Percentiles rank a stretch among this genome's conserved stretches.
Evolutionary conservation across 2,797 vertebrate genomes (phyloP).

Genomic region (Fringilla coelebs): DNA sequence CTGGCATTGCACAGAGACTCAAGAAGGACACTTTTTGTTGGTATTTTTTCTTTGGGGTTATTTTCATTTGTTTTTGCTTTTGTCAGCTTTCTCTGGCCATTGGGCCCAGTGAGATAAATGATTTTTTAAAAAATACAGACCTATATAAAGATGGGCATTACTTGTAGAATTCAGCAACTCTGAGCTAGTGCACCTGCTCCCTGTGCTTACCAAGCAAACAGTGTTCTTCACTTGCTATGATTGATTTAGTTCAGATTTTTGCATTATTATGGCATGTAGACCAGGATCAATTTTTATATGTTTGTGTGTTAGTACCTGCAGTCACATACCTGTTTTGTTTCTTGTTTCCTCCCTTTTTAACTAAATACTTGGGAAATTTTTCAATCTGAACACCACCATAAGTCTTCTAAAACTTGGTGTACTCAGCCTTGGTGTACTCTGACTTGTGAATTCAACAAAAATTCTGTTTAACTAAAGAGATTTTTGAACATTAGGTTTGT

Average conservation of each 20-base stretch:
- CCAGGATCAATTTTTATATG: neutral
- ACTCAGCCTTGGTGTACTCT: neutral
- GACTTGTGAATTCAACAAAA: neutral
- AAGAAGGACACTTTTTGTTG: neutral
- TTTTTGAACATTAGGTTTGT: neutral
- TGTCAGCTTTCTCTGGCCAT: neutral
- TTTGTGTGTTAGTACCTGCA: neutral
- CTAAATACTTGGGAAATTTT: neutral
- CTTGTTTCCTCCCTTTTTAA: neutral
- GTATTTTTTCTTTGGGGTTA: neutral
- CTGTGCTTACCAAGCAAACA: neutral
- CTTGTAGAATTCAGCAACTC: neutral
- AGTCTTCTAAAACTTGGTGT: neutral
- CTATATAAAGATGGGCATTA: neutral
- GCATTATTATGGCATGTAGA: neutral
- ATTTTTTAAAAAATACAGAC: neutral
- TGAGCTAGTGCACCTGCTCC: neutral
- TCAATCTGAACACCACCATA: neutral
- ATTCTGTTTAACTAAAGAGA: neutral
- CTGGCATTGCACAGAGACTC: neutral
- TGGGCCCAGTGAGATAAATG: neutral
- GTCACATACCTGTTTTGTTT: neutral
- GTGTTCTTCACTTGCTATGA: neutral
- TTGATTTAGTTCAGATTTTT: neutral
- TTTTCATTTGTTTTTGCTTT: neutral